phyloP scores from a whole-genome alignment of 2,113 vertebrate species.

The Ornithorhynchus anatinus region DNA sequence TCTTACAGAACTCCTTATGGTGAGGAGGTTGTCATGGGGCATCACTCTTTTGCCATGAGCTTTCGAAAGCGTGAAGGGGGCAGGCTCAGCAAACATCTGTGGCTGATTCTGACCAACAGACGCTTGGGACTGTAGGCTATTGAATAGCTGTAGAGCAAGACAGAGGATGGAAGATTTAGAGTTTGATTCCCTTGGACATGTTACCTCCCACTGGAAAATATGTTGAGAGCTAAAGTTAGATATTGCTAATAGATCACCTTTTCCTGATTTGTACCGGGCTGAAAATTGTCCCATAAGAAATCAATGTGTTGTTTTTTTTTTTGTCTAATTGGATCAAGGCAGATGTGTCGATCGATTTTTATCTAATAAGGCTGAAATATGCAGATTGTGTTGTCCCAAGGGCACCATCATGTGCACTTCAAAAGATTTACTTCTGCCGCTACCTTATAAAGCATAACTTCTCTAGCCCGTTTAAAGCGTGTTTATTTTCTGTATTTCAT shows the following conservation, averaged over 20 bases:
- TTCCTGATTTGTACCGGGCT: slow-evolving; percentile 13
- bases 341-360: slow-evolving; percentile 41
- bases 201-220: background rate
- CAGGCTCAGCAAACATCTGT: background rate
- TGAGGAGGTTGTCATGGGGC: slow-evolving; percentile 55
- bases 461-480: background rate
- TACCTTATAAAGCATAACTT: background rate
- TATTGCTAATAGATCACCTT: slow-evolving; percentile 16
- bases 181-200: background rate
- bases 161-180: background rate
- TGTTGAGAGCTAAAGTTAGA: slow-evolving; percentile 24
- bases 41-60: background rate
- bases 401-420: background rate
- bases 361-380: background rate
- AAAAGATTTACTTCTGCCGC: background rate
- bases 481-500: background rate
- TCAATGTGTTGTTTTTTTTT: slow-evolving; percentile 40
- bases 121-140: background rate
- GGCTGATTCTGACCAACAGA: background rate
- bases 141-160: background rate
- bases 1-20: slow-evolving; percentile 85
- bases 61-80: background rate
- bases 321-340: slow-evolving; percentile 45
- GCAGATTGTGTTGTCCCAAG: slow-evolving; percentile 25
- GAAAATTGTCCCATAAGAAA: slow-evolving; percentile 42